Percentiles rank a stretch among this genome's conserved stretches.
Evolutionary conservation across 2,888 invertebrate species (phyloP).

Genomic region (Thelaira solivaga): DNA sequence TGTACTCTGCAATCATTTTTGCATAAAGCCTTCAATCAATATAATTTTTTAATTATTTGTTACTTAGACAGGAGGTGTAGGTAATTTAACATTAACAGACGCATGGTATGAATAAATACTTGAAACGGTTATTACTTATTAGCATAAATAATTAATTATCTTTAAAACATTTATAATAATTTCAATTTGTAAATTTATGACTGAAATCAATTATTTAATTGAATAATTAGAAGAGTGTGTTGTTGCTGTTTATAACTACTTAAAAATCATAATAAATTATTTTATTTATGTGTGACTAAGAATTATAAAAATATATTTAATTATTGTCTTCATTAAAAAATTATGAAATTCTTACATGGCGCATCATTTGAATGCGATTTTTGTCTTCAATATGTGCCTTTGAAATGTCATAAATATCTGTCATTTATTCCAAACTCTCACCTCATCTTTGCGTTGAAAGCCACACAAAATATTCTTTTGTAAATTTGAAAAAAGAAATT

Average conservation of each 20-base stretch:
- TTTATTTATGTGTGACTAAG: too few species aligned
- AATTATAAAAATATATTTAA: too few species aligned
- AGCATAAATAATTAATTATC: conserved; percentile 40
- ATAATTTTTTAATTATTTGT: conserved; percentile 43
- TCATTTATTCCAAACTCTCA: too few species aligned
- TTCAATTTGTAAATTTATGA: not conserved
- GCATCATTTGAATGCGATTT: too few species aligned
- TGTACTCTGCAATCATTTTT: conserved; percentile 8
- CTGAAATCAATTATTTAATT: conserved; percentile 44
- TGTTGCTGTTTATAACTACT: not conserved
- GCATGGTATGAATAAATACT: conserved; percentile 53
- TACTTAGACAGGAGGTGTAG: conserved; percentile 16
- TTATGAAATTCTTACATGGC: too few species aligned
- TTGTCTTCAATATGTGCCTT: too few species aligned
- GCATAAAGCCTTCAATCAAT: conserved; percentile 20
- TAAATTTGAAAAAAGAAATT: too few species aligned
- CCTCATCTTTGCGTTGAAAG: too few species aligned
- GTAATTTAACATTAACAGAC: conserved; percentile 2
- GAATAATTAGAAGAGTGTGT: not conserved
- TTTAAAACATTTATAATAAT: not conserved
- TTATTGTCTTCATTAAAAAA: too few species aligned
- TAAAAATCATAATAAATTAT: not conserved
- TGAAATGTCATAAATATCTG: too few species aligned
- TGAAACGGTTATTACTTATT: conserved; percentile 43
- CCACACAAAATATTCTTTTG: too few species aligned